Evolutionary conservation across 37 sponge, comb jelly and placozoan species (phyloP).

Genomic region (Mnemiopsis leidyi): DNA sequence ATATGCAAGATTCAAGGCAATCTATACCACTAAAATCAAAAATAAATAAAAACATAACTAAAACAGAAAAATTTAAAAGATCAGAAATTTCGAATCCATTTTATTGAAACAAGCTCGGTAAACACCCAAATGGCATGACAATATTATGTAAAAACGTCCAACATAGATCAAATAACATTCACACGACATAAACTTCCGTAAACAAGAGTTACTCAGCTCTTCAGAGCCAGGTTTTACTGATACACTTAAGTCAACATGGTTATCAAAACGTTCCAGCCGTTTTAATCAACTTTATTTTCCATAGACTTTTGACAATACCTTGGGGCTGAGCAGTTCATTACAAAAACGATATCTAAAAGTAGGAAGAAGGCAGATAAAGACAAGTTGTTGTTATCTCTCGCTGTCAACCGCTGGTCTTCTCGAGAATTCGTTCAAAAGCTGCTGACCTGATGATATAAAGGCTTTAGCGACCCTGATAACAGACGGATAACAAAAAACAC

Average conservation of each 20-base stretch:
- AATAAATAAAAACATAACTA: neutral
- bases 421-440: constrained; percentile 41
- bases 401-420: neutral
- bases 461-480: neutral
- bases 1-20: neutral
- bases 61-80: neutral
- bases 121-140: neutral
- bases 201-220: too few relatives aligned
- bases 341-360: too few relatives aligned
- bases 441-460: constrained; percentile 56
- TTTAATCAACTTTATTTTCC: neutral
- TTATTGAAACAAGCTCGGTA: neutral
- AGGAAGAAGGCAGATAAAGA: too few relatives aligned
- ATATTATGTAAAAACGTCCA: neutral
- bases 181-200: neutral
- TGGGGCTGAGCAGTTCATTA: too few relatives aligned
- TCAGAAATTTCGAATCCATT: neutral
- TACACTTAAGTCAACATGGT: too few relatives aligned
- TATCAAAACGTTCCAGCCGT: neutral
- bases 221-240: too few relatives aligned
- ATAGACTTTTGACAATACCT: too few relatives aligned
- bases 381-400: neutral
- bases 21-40: neutral
- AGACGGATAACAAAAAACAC: neutral
- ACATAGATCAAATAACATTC: neutral